These are phyloP conservation scores for Osmerus mordax DNA, from an alignment of 2,113 vertebrate genomes.

Conservation along the genomic window DNA sequence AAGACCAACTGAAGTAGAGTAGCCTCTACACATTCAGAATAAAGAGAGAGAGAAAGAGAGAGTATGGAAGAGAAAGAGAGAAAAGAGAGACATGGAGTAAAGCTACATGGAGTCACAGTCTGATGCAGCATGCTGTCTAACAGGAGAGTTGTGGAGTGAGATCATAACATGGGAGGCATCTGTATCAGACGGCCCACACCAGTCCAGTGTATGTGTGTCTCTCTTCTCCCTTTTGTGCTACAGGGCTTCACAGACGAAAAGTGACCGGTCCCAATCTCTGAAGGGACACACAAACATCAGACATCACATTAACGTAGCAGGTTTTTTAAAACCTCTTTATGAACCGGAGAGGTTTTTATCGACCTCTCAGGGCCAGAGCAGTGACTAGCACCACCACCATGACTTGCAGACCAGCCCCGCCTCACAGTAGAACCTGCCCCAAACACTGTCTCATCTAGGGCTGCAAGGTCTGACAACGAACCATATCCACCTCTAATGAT, in stretches of 20 bases:
- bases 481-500: too few species aligned
- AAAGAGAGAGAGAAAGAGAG: constrained; percentile 9
- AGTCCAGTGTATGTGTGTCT: constrained; percentile 60
- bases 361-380: constrained; percentile 22
- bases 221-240: constrained; percentile 25
- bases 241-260: constrained; percentile 33
- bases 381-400: constrained; percentile 28
- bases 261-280: background rate
- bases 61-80: background rate
- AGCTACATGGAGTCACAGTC: constrained; percentile 51
- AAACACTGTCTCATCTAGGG: too few species aligned
- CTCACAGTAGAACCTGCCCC: too few species aligned
- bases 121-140: constrained; percentile 52
- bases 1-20: constrained; percentile 38
- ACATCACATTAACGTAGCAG: background rate
- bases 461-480: too few species aligned
- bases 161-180: constrained; percentile 16
- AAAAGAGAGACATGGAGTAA: constrained; percentile 13
- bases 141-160: constrained; percentile 36
- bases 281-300: background rate
- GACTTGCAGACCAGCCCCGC: background rate
- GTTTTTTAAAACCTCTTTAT: background rate
- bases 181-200: constrained; percentile 22
- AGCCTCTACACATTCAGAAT: constrained; percentile 58
- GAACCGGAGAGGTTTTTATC: background rate